Percentiles rank a stretch among this genome's conserved stretches.
These are phyloP conservation scores for Cepphus grylle DNA, from an alignment of 2,113 vertebrate genomes.

Conservation along the genomic window DNA sequence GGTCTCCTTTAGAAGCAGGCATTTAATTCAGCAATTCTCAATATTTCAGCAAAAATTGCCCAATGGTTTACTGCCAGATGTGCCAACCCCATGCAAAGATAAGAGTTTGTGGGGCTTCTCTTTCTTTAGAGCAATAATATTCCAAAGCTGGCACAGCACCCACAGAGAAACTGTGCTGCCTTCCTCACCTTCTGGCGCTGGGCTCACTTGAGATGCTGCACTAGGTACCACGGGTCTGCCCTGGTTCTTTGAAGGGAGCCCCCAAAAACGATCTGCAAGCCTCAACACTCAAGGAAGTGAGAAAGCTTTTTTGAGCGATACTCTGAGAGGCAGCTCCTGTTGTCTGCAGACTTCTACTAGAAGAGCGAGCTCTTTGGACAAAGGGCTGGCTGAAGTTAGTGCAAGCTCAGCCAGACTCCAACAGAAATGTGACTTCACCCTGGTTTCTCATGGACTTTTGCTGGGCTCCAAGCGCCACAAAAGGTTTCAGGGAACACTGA, in stretches of 20 bases:
- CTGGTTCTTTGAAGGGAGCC: fast-evolving
- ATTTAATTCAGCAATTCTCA: background rate
- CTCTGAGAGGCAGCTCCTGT: background rate
- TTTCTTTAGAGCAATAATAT: background rate
- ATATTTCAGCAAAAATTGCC: background rate
- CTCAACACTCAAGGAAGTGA: background rate
- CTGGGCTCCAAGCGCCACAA: background rate
- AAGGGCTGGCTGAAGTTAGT: fast-evolving
- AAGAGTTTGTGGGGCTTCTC: background rate
- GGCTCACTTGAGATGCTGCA: background rate
- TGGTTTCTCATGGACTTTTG: fast-evolving
- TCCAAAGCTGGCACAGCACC: background rate
- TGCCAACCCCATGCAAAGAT: background rate
- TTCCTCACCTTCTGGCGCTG: background rate
- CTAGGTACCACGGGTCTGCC: background rate
- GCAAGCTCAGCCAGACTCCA: background rate
- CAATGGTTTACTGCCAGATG: background rate
- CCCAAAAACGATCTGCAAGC: fast-evolving
- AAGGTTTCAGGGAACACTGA: background rate
- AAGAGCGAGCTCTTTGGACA: background rate
- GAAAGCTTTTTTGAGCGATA: background rate
- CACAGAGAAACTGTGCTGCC: background rate
- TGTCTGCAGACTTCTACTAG: fast-evolving
- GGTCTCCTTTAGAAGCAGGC: background rate
- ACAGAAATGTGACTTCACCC: fast-evolving